Percentiles rank a stretch among this genome's conserved stretches.
These are phyloP conservation scores for Auanema sp. DNA, from an alignment of 2,888 invertebrate species.

Conservation along the genomic window DNA sequence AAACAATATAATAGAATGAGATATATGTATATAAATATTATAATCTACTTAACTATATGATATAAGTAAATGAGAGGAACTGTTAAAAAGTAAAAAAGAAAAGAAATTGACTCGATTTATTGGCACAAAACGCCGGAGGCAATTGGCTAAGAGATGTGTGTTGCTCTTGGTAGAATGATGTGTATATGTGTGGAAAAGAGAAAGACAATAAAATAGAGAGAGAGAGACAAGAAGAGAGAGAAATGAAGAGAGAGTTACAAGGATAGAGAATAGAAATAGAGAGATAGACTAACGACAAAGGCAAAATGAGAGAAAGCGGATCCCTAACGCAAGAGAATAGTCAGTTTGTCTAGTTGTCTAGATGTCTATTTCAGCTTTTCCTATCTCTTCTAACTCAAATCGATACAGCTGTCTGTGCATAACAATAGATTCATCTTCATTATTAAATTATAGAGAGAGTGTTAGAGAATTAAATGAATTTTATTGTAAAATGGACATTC, in stretches of 20 bases:
- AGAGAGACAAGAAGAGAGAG: slow-evolving; percentile 9
- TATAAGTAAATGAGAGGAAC: not conserved
- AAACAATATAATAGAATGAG: too few relatives aligned
- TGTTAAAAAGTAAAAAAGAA: slow-evolving; percentile 3
- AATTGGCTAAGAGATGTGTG: slow-evolving; percentile 3
- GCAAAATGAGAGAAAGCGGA: slow-evolving; percentile 5
- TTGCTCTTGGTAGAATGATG: too few relatives aligned
- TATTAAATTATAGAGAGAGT: too few relatives aligned
- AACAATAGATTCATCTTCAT: too few relatives aligned
- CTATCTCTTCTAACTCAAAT: too few relatives aligned
- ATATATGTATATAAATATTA: too few relatives aligned
- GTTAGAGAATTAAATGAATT: not conserved
- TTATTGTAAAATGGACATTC: not conserved
- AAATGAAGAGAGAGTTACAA: slow-evolving; percentile 12
- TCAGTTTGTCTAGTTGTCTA: slow-evolving; percentile 2
- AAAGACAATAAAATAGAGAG: slow-evolving; percentile 15
- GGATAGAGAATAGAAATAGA: slow-evolving; percentile 3
- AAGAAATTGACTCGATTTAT: not conserved
- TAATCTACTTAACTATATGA: too few relatives aligned
- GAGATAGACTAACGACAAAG: not conserved
- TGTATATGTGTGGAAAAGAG: slow-evolving; percentile 1
- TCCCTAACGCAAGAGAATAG: not conserved
- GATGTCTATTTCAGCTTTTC: not conserved
- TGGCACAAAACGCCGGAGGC: not conserved
- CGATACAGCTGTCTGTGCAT: too few relatives aligned